These are phyloP conservation scores for Gonocerus acuteangulatus DNA, from an alignment of 2,888 invertebrate genomes.

Conservation along the genomic window DNA sequence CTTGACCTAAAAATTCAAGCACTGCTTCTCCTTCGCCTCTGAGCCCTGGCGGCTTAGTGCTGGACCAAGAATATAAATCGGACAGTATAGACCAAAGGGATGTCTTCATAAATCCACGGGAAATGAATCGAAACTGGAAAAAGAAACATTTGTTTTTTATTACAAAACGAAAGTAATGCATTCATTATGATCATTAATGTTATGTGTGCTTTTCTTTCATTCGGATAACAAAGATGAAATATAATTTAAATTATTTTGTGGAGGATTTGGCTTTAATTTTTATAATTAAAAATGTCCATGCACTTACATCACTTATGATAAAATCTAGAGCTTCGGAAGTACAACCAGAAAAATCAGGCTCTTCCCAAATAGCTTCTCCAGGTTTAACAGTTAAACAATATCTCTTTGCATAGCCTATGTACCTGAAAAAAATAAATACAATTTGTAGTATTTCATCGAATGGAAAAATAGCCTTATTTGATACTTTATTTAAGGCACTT, in stretches of 20 bases:
- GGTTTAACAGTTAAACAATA: slow-evolving; percentile 54
- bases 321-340: slow-evolving; percentile 51
- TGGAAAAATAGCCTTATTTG: too few relatives aligned
- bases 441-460: too few relatives aligned
- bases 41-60: neutral
- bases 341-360: slow-evolving; percentile 69
- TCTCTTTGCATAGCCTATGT: slow-evolving; percentile 46
- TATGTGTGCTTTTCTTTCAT: too few relatives aligned
- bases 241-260: too few relatives aligned
- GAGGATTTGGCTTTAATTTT: too few relatives aligned
- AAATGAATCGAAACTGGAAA: slow-evolving; percentile 49
- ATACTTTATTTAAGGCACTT: too few relatives aligned
- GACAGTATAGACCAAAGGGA: slow-evolving; percentile 50
- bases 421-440: slow-evolving; percentile 41
- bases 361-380: slow-evolving; percentile 63
- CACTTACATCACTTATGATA: slow-evolving; percentile 51
- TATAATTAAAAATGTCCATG: too few relatives aligned
- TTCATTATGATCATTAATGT: too few relatives aligned
- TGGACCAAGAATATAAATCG: slow-evolving; percentile 47
- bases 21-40: slow-evolving; percentile 57
- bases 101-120: slow-evolving; percentile 58
- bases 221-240: too few relatives aligned
- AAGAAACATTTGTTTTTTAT: too few relatives aligned
- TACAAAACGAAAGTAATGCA: too few relatives aligned
- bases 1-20: slow-evolving; percentile 51